Evolutionary conservation across 1,140 invertebrate genomes (phyloP).

Genomic region (Sitodiplosis mosellana): DNA sequence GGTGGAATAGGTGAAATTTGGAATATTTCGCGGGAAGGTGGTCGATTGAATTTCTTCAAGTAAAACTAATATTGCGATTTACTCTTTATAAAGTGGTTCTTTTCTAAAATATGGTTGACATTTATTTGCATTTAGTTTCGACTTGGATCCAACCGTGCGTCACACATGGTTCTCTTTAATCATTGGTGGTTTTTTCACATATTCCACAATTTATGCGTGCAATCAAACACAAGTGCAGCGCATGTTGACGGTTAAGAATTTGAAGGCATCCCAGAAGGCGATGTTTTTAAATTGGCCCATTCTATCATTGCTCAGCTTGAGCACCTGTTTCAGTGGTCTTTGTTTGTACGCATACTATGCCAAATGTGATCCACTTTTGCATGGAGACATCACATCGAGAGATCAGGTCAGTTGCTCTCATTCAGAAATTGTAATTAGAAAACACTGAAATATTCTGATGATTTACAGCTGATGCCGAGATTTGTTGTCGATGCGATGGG

Average conservation of each 20-base stretch:
- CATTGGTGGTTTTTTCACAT: conserved; percentile 54
- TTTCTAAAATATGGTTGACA: not conserved
- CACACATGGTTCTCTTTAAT: conserved; percentile 56
- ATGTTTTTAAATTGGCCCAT: conserved; percentile 55
- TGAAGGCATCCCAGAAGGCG: conserved; percentile 40
- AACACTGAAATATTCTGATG: not conserved
- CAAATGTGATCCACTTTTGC: conserved; percentile 50
- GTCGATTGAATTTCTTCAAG: conserved; percentile 49
- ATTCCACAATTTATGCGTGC: conserved; percentile 56
- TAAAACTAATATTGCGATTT: conserved; percentile 16
- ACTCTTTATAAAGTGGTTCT: not conserved
- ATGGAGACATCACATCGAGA: conserved; percentile 28
- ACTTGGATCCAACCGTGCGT: conserved; percentile 47
- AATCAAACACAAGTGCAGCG: conserved; percentile 79
- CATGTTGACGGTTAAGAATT: conserved; percentile 51
- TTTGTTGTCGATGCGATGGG: conserved; percentile 62
- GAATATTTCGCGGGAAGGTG: conserved; percentile 39
- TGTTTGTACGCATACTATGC: conserved; percentile 59
- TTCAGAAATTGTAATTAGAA: not conserved
- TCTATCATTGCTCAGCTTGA: conserved; percentile 41
- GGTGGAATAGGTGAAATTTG: conserved; percentile 46
- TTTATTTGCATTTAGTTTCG: conserved; percentile 27
- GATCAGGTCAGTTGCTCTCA: conserved; percentile 25
- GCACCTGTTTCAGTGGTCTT: conserved; percentile 57
- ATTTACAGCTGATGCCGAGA: conserved; percentile 40